Percentiles rank a stretch among this genome's conserved stretches.
These are phyloP conservation scores for Plemyria rubiginata DNA, from an alignment of 2,888 invertebrate genomes.

Conservation along the genomic window DNA sequence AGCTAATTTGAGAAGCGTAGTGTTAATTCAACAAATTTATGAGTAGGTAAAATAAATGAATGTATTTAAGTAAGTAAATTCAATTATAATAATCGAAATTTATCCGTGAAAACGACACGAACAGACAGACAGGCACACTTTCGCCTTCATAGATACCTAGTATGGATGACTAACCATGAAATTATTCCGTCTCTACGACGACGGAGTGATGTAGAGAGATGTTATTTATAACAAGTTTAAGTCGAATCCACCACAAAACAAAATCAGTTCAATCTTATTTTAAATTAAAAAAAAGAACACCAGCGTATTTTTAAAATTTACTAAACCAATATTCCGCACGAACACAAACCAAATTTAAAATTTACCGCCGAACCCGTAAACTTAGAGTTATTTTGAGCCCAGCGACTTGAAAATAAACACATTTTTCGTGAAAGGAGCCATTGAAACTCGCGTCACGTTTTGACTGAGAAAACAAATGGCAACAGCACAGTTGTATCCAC, in stretches of 20 bases:
- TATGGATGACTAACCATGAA: too few relatives aligned
- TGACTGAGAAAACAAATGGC: conserved; percentile 49
- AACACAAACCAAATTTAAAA: conserved; percentile 11
- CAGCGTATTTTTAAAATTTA: neutral
- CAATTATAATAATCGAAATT: too few relatives aligned
- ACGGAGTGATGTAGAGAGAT: too few relatives aligned
- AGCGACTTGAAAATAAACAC: conserved; percentile 19
- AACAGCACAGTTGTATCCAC: neutral
- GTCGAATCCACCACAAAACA: neutral
- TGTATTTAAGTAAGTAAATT: too few relatives aligned
- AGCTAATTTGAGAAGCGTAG: too few relatives aligned
- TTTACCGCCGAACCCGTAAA: conserved; percentile 12
- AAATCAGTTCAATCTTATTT: neutral
- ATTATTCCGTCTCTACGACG: too few relatives aligned
- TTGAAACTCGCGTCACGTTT: conserved; percentile 22
- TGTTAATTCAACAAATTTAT: too few relatives aligned
- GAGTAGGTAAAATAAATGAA: too few relatives aligned
- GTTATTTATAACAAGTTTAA: too few relatives aligned
- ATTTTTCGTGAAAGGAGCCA: conserved; percentile 6
- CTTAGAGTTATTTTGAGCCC: conserved; percentile 18
- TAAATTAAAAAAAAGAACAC: neutral
- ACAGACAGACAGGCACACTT: too few relatives aligned
- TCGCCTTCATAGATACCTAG: too few relatives aligned
- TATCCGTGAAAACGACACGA: too few relatives aligned
- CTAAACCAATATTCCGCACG: conserved; percentile 11